These are phyloP conservation scores for Clavelina lepadiformis DNA, from an alignment of 23 tunicate species.

Conservation along the genomic window DNA sequence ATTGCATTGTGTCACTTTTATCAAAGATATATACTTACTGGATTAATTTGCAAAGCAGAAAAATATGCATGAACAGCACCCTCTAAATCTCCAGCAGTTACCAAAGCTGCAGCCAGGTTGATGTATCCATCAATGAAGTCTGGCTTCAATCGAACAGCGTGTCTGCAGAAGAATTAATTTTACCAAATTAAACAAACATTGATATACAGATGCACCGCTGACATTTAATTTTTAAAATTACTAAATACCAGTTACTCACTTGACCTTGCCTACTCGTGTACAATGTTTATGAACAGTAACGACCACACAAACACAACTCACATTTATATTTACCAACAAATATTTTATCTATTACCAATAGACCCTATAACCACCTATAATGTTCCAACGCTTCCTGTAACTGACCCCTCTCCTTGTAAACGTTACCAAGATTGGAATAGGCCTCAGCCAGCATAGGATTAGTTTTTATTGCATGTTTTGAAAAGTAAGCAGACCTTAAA, in stretches of 20 bases:
- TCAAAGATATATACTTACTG: conserved; percentile 42
- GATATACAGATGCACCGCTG: too few species aligned
- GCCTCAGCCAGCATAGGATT: conserved; percentile 99
- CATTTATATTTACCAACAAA: background rate
- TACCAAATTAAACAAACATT: too few species aligned
- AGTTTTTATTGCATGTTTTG: conserved; percentile 93
- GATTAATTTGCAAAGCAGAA: conserved; percentile 91
- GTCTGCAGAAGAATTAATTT: conserved; percentile 51
- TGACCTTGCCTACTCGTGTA: too few species aligned
- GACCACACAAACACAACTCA: too few species aligned
- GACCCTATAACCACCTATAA: conserved; percentile 72
- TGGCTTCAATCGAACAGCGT: conserved; percentile 97
- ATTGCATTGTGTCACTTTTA: background rate
- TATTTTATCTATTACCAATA: background rate
- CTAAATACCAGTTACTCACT: too few species aligned
- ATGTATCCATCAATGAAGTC: conserved; percentile 99
- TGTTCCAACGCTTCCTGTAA: conserved; percentile 95
- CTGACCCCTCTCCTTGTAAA: conserved; percentile 92
- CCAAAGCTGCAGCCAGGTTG: conserved; percentile 96
- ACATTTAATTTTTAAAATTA: too few species aligned
- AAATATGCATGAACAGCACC: conserved; percentile 96
- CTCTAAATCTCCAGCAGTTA: conserved; percentile 86
- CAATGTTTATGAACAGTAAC: too few species aligned
- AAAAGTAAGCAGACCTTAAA: conserved; percentile 93
- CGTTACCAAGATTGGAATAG: conserved; percentile 95